A percentile compares a stretch with the other conserved stretches of the same genome.
Conservation (phyloP, 2,888 invertebrate species). For the Pegoplata infirma region DNA sequence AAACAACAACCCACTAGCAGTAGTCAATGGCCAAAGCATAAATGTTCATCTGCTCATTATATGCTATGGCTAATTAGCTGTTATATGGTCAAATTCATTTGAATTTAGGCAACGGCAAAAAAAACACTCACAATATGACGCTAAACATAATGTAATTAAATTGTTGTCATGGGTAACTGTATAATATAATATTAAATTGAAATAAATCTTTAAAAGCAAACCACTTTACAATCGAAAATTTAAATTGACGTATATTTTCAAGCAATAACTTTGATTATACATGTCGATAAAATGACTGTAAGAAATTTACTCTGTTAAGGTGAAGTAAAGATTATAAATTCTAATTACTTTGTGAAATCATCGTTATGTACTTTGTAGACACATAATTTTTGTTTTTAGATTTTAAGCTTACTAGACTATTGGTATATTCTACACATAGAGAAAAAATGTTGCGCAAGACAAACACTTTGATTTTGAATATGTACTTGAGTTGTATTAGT, state of each 20-base stretch:
- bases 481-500: too few relatives aligned
- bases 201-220: background rate
- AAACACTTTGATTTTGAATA: too few relatives aligned
- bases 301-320: background rate
- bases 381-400: too few relatives aligned
- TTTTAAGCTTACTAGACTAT: too few relatives aligned
- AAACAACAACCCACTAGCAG: background rate
- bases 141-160: constrained; percentile 38
- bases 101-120: constrained; percentile 25
- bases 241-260: background rate
- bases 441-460: too few relatives aligned
- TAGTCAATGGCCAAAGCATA: background rate
- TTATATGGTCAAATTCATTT: constrained; percentile 51
- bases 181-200: background rate
- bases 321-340: constrained; percentile 1
- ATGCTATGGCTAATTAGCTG: constrained; percentile 51
- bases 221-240: background rate
- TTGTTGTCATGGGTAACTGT: constrained; percentile 5
- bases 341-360: too few relatives aligned
- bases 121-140: constrained; percentile 10
- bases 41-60: constrained; percentile 38
- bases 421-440: too few relatives aligned
- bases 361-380: too few relatives aligned
- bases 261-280: background rate
- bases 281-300: background rate